Base-by-base conservation (phyloP, 2,113 vertebrate genomes). In the Caranx ignobilis region DNA sequence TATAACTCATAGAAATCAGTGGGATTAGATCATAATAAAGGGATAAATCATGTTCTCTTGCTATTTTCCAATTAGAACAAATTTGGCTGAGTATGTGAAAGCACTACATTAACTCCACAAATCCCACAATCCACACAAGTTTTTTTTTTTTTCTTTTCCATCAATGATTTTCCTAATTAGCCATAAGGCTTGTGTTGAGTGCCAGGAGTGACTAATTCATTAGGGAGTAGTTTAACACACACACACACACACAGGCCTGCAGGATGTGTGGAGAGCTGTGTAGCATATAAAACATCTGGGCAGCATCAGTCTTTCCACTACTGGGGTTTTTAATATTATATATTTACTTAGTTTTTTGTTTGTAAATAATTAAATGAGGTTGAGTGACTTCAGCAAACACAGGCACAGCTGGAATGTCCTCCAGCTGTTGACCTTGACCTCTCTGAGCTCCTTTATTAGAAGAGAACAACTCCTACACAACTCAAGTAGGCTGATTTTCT, bases 171-270 rank as follows among this genome's bases (percentile, higher is more conserved):
- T 77, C 62, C 60, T 55, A 86, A 86, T 83, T 77, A 86, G 48
- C 75, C 69, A 55, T 31, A 67, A 76, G 56, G 54, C 43, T 75
- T 69, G 65, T 71, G 37, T 50, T 41, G 64, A 70, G 39, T 79
- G 82, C 82, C 87, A 90, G 75, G 64, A 80, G 48, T 82, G 84
- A 87, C 66, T 81, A 75, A 86, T 82, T 87, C 75, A 78, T 71
- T n/a, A 66, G 75, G 72, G 75, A 85, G 69, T 34, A 68, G 75
- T 82, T 11, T 0, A 26, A 86, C 65, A 75, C 69, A 48, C 11
- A 85, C 65, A 66, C 26, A 26, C 26, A 26, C 26, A 80, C 85
- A 79, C 16, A 67, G 48, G 52, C 66, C 70, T 66, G 77, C 31
- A 63, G 84, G 45, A 57, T 63, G 65, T 56, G 56, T 50, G 79